Evolutionary conservation across 2,797 vertebrate genomes (phyloP).

Genomic region (Lates japonicus): DNA sequence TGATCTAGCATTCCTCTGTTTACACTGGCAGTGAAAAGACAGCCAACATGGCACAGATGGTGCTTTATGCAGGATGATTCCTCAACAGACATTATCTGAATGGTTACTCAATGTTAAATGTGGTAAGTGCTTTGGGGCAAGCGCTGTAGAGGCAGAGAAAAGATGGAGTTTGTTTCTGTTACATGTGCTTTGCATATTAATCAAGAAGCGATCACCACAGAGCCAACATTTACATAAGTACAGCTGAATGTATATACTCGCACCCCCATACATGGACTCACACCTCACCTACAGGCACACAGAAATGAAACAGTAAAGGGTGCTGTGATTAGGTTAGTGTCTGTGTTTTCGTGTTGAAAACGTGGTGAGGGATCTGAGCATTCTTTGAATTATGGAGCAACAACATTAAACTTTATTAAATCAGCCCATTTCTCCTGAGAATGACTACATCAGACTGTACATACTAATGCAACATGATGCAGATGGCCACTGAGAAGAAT

Average conservation of each 20-base stretch:
- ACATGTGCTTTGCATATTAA: slow-evolving; percentile 76
- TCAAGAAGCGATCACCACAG: slow-evolving; percentile 18
- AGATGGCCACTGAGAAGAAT: slow-evolving; percentile 67
- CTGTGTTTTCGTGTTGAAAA: slow-evolving; percentile 69
- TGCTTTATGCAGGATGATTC: slow-evolving; percentile 78
- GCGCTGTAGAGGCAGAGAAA: slow-evolving; percentile 41
- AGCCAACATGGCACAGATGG: slow-evolving; percentile 79
- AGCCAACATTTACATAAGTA: slow-evolving; percentile 13
- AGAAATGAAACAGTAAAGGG: slow-evolving; percentile 62
- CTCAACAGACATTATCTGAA: slow-evolving; percentile 81
- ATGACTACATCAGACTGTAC: slow-evolving; percentile 80
- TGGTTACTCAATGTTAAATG: slow-evolving; percentile 84
- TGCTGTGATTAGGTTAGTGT: slow-evolving; percentile 81
- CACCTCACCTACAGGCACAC: slow-evolving; percentile 48
- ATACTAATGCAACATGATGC: slow-evolving; percentile 70
- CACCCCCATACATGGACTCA: slow-evolving; percentile 29
- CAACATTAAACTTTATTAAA: slow-evolving; percentile 86
- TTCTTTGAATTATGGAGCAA: slow-evolving; percentile 80
- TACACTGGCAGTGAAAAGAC: slow-evolving; percentile 65
- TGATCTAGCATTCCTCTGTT: slow-evolving; percentile 62
- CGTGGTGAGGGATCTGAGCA: slow-evolving; percentile 70
- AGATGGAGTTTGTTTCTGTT: slow-evolving; percentile 68
- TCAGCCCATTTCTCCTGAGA: slow-evolving; percentile 78
- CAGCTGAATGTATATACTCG: slow-evolving; percentile 13
- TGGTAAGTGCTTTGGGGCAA: slow-evolving; percentile 62